A percentile compares a stretch with the other conserved stretches of the same genome.
These are phyloP conservation scores for Kryptolebias ocellatus DNA, from an alignment of 2,797 vertebrate species.

Conservation along the genomic window DNA sequence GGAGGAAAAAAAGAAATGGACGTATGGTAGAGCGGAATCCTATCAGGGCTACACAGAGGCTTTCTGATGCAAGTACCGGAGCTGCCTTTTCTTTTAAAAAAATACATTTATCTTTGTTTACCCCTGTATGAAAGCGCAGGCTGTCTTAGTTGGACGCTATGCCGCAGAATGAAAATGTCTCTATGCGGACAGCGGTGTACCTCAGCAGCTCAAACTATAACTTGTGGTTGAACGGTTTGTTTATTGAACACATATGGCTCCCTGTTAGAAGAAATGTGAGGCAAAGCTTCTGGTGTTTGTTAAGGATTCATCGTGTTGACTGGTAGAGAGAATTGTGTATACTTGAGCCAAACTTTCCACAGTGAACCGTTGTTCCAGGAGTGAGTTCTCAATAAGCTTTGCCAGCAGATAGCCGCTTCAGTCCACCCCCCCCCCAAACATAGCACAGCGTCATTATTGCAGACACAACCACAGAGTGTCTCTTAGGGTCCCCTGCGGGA, in stretches of 20 bases:
- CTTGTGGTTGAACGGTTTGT: conserved; percentile 12
- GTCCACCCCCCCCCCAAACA: conserved; percentile 6
- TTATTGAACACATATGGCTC: conserved; percentile 21
- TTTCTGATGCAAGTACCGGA: neutral
- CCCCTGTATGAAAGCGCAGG: neutral
- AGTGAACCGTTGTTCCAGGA: neutral
- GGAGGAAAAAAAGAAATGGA: neutral
- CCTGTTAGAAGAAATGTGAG: conserved; percentile 24
- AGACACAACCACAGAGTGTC: conserved; percentile 9
- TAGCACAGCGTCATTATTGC: neutral
- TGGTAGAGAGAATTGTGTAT: neutral
- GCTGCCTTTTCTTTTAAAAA: neutral
- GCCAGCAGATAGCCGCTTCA: neutral
- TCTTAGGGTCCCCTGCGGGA: conserved; percentile 23
- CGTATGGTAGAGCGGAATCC: too few species aligned
- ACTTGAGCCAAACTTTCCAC: neutral
- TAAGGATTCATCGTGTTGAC: conserved; percentile 4
- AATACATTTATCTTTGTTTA: neutral
- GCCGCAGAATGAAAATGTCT: conserved; percentile 13
- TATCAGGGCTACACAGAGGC: neutral
- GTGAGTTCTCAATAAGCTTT: neutral
- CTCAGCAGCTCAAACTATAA: conserved; percentile 22
- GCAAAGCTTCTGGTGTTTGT: conserved; percentile 24
- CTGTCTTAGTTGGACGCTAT: neutral
- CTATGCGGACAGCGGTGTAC: conserved; percentile 1